Base-by-base conservation (phyloP, 2,113 vertebrate genomes). In the Aegotheles bennettii region DNA sequence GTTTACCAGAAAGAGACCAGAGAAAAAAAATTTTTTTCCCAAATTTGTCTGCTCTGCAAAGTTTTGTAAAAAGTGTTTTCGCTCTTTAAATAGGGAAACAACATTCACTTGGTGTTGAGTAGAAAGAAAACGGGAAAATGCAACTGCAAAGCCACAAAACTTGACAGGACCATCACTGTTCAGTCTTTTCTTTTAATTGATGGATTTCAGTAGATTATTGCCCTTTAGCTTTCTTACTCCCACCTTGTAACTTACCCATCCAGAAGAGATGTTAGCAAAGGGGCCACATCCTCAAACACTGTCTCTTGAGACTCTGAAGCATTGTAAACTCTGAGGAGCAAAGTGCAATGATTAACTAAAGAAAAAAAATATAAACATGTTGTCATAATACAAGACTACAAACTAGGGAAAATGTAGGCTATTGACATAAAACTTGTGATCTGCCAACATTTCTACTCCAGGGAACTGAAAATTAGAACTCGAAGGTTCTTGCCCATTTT, bases 231-330 rank as follows among this genome's bases (percentile, higher is more conserved):
- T 56, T 29, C 29, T 79, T 57, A 42, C 23, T 89, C 10, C 42
- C 63, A 25, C 9, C 15, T 90, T 93, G 84, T 35, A 57, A 96
- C 98, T 98, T 84, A 99, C 98, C 98, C 98, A 33, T 99, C 99
- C 31, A 99, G 86, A 35, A 99, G 97, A 50, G 98, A 99, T 3
- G 97, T 98, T 25, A 99, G 97, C 45, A 99, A 98, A 19, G 98
- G 98, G 21, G 97, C 96, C 69, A 99, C 98, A 18, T 99, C 99
- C 16, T 93, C 97, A 97, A 98, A 99, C 40, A 99, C 98, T 1
- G 14, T 70, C 12, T 97, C 95, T 94, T 99, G 99, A 48, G 97
- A 96, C 59, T 98, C 98, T 1, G 89, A 94, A 53, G 98, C 98
- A 65, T 88, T 97, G 11, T 98, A 98, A 20, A 98, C 98, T 91